Conservation (phyloP, 2,797 vertebrate species). For the Hydrophis major region DNA sequence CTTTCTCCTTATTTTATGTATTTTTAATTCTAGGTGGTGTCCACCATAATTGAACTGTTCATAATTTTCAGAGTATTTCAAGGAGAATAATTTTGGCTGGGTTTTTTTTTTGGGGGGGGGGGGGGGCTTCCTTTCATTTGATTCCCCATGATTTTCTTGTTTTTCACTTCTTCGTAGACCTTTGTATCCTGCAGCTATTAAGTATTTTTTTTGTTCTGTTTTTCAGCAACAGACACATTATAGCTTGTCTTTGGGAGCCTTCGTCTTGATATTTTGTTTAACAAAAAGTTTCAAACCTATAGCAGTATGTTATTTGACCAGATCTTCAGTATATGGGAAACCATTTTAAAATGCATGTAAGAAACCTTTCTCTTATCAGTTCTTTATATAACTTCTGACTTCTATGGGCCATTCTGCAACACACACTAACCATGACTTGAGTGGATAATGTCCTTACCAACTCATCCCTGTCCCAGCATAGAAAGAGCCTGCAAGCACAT, state of each 20-base stretch:
- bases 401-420: neutral
- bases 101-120: neutral
- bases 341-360: neutral
- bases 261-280: conserved; percentile 10
- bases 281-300: neutral
- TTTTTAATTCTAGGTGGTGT: conserved; percentile 18
- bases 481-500: neutral
- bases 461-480: neutral
- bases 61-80: conserved; percentile 5
- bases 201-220: conserved; percentile 48
- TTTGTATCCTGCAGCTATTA: conserved; percentile 17
- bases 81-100: conserved; percentile 14
- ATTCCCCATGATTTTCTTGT: conserved; percentile 16
- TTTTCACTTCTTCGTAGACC: conserved; percentile 26
- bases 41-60: conserved; percentile 27
- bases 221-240: conserved; percentile 24
- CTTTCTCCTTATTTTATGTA: neutral
- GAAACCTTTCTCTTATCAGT: neutral
- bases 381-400: neutral
- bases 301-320: neutral
- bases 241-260: conserved; percentile 36
- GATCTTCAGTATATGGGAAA: neutral
- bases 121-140: conserved; percentile 5
- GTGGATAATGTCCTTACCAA: neutral
- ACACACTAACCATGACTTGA: neutral